Conservation (phyloP, 2,113 vertebrate genomes). For the Rousettus leschenaultii region DNA sequence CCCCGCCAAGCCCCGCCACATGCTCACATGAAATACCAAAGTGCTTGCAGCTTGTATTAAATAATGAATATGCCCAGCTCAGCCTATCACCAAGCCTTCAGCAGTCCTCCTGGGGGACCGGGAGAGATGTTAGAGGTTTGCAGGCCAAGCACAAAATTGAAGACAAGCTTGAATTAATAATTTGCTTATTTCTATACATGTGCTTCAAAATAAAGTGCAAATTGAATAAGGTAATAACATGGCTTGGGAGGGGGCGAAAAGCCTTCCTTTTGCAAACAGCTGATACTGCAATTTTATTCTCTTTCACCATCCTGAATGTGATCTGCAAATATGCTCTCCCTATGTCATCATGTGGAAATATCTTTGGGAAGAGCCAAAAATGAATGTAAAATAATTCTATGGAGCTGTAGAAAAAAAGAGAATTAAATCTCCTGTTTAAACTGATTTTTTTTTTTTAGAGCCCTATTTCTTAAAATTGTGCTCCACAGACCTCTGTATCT, state of each 20-base stretch:
- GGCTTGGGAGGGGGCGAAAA: neutral
- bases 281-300: slow-evolving; percentile 65
- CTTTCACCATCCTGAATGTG: slow-evolving; percentile 26
- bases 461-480: neutral
- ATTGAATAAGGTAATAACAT: slow-evolving; percentile 69
- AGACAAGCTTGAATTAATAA: slow-evolving; percentile 76
- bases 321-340: slow-evolving; percentile 39
- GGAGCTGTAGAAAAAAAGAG: neutral
- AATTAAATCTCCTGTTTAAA: slow-evolving; percentile 40
- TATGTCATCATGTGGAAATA: slow-evolving; percentile 47
- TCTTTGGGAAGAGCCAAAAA: slow-evolving; percentile 46
- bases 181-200: slow-evolving; percentile 70
- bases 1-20: neutral
- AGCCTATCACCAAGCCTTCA: slow-evolving; percentile 64
- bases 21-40: slow-evolving; percentile 66
- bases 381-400: neutral
- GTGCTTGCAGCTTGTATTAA: slow-evolving; percentile 62
- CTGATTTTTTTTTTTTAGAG: neutral
- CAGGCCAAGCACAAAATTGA: slow-evolving; percentile 74
- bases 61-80: slow-evolving; percentile 61
- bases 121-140: slow-evolving; percentile 59
- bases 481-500: neutral
- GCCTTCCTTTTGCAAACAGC: slow-evolving; percentile 57
- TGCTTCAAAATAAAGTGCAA: slow-evolving; percentile 74
- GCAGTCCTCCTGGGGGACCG: slow-evolving; percentile 28